Evolutionary conservation across 2,797 vertebrate genomes (phyloP).

Genomic region (Ctenochaetus hawaiiensis): DNA sequence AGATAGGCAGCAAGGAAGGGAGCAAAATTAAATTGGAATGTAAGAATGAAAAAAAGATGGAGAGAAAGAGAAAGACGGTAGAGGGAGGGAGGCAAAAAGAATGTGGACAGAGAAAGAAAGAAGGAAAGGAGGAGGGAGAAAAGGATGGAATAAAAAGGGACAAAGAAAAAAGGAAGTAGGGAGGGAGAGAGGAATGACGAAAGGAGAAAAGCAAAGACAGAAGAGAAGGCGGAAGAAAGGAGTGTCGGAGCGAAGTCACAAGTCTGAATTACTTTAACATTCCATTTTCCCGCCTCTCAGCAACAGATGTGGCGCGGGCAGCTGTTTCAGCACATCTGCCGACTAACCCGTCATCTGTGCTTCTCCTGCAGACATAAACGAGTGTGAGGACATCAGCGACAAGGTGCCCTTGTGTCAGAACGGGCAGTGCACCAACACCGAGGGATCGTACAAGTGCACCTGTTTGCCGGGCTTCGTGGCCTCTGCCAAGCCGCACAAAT

Average conservation of each 20-base stretch:
- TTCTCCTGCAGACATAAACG: conserved; percentile 90
- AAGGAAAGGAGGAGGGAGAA: background rate
- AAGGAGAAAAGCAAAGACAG: background rate
- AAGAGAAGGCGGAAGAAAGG: too few relatives aligned
- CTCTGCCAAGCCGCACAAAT: conserved; percentile 88
- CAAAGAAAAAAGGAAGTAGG: background rate
- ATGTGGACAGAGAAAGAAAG: too few relatives aligned
- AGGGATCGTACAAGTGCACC: conserved; percentile 93
- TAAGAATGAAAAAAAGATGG: background rate
- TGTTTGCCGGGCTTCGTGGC: conserved; percentile 89
- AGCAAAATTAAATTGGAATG: background rate
- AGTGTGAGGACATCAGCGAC: conserved; percentile 91
- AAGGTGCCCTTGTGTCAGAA: conserved; percentile 89
- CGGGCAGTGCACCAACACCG: conserved; percentile 91
- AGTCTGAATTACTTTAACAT: conserved; percentile 39
- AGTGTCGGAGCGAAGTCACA: conserved; percentile 23
- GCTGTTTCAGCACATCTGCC: conserved; percentile 55
- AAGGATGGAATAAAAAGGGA: background rate
- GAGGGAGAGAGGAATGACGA: background rate
- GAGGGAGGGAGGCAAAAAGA: background rate
- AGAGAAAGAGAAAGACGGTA: background rate
- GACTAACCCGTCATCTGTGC: conserved; percentile 42
- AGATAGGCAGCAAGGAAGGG: background rate
- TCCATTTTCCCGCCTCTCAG: conserved; percentile 24
- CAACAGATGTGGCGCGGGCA: conserved; percentile 53